These are phyloP conservation scores for Microcebus jonahi DNA, from an alignment of 2,113 vertebrate genomes.

Conservation along the genomic window DNA sequence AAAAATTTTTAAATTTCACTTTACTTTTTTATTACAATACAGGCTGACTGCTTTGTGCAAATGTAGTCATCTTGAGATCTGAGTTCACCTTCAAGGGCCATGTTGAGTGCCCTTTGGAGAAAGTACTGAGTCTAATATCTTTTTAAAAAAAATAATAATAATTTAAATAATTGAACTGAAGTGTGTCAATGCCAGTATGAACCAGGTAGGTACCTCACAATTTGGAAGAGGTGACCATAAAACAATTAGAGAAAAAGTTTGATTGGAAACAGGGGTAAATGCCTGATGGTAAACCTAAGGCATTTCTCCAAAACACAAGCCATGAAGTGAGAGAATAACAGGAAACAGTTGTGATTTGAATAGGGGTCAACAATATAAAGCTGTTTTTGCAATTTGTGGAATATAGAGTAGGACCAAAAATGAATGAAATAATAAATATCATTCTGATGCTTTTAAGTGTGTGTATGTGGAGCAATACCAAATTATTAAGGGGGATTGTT, in stretches of 20 bases:
- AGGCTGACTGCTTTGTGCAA: background rate
- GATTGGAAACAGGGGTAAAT: background rate
- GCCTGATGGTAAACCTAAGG: background rate
- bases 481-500: background rate
- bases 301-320: background rate
- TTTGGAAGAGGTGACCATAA: background rate
- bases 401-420: background rate
- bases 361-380: background rate
- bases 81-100: background rate
- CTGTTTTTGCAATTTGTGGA: background rate
- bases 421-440: background rate
- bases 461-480: background rate
- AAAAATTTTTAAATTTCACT: background rate
- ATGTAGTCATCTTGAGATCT: background rate
- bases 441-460: background rate
- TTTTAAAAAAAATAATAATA: background rate
- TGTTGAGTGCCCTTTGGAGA: background rate
- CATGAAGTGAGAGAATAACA: background rate
- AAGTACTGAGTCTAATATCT: background rate
- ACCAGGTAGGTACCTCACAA: background rate
- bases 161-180: background rate
- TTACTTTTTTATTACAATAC: conserved; percentile 27
- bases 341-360: background rate
- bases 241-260: background rate
- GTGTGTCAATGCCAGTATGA: background rate